phyloP scores from a whole-genome alignment of 1,140 invertebrate species.

The Aricia agestis region DNA sequence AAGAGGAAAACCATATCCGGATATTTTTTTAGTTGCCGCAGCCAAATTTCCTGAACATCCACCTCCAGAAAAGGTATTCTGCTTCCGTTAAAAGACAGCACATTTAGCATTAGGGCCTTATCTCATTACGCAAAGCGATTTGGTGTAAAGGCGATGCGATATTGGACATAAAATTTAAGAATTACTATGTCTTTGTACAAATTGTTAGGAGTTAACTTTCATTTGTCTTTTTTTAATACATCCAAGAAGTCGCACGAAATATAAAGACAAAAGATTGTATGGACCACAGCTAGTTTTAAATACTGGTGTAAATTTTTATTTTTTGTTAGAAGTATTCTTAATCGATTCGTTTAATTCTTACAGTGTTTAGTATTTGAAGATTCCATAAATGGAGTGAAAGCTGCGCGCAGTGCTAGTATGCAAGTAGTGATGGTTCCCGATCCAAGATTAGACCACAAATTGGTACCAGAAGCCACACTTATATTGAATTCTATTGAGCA shows the following conservation, averaged over 20 bases:
- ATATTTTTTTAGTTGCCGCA: conserved; percentile 86
- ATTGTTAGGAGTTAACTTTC: too few species aligned
- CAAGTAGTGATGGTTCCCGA: conserved; percentile 90
- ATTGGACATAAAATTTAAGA: too few species aligned
- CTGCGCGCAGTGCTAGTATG: conserved; percentile 87
- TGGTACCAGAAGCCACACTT: conserved; percentile 80
- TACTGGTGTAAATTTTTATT: too few species aligned
- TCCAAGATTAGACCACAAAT: conserved; percentile 75
- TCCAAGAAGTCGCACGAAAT: too few species aligned
- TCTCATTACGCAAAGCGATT: too few species aligned
- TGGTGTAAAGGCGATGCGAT: too few species aligned
- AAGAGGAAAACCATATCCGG: conserved; percentile 86
- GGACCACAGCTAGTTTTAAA: too few species aligned
- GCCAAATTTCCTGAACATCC: conserved; percentile 80
- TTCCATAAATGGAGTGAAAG: conserved; percentile 88
- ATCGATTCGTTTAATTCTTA: conserved; percentile 23
- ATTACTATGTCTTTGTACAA: too few species aligned
- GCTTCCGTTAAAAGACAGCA: background rate
- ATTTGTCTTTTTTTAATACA: too few species aligned
- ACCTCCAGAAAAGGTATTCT: conserved; percentile 69
- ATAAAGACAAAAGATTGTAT: too few species aligned
- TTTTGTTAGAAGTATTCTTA: too few species aligned
- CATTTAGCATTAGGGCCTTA: too few species aligned
- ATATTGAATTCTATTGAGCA: conserved; percentile 84
- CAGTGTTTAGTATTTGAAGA: conserved; percentile 90